Evolutionary conservation across 2,113 vertebrate genomes (phyloP), one percentile per base, ranked within the genome.

Genomic region (Xyliphius kryptos): DNA sequence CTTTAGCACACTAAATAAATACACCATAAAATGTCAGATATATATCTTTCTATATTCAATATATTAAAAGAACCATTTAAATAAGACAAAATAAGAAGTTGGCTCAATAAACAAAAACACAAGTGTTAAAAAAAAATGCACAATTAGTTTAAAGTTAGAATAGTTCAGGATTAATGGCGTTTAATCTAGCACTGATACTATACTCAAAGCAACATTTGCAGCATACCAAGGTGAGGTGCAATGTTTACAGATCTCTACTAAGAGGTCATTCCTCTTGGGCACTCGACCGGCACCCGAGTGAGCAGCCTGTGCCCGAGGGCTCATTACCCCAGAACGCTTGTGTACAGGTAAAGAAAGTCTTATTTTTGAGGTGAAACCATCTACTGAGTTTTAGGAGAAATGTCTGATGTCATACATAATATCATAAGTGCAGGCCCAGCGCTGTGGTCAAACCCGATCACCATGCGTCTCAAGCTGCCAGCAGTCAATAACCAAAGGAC

Each of bases 161-260:
- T 79, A 78, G 80, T 82, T 89, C 88, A 87, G 83, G 86, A 87
- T 83, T 86, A 66, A 82, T 76, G 89, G 87, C 82, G 86, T 89
- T 82, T 83, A 59, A 85, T 88, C 85, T 76, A 88, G 87, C 89
- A 81, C 80, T 89, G 59, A 86, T 82, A 85, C 82, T 86, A 85
- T 85, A 77, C 85, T 85, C 83, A 82, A 88, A 89, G 85, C 87
- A 80, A 78, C 87, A 85, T 88, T 89, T 71, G 91, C 90, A 91
- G 92, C 91, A 97, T 91, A 89, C 87, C 82, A 88, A 92, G 88
- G 90, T 90, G 91, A 94, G 92, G 91, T 92, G 91, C 86, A 87
- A 81, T 87, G 87, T 89, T 91, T 79, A 82, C 63, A 90, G 81
- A 82, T 85, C 75, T 83, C 73, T 84, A 76, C 52, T 77, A 78